Percentiles rank a stretch among this genome's conserved stretches.
Conservation (phyloP, 2,888 invertebrate genomes). For the Pocota personata region DNA sequence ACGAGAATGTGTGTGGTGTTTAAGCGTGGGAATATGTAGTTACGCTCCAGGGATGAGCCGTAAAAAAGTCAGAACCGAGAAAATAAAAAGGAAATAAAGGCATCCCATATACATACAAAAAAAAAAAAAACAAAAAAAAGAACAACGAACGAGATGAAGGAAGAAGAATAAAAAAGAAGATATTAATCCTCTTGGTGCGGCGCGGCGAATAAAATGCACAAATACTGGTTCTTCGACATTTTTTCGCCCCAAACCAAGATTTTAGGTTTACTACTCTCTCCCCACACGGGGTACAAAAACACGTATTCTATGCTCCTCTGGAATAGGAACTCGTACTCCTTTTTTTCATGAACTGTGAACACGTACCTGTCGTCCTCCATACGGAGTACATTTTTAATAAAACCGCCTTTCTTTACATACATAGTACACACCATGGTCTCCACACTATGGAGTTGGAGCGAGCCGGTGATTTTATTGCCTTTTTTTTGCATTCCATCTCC, state of each 20-base stretch:
- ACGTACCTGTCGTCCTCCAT: conserved; percentile 70
- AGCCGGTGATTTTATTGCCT: conserved; percentile 31
- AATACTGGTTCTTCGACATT: conserved; percentile 67
- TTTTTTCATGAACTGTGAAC: conserved; percentile 54
- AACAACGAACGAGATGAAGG: not conserved
- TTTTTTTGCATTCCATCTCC: conserved; percentile 37
- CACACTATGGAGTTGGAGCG: not conserved
- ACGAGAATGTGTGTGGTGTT: conserved; percentile 41
- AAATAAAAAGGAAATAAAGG: conserved; percentile 46
- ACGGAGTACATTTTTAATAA: conserved; percentile 60
- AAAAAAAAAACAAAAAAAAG: not conserved
- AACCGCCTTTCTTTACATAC: conserved; percentile 39
- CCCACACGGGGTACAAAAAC: conserved; percentile 21
- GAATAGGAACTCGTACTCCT: not conserved
- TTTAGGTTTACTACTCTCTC: conserved; percentile 19
- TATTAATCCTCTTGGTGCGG: conserved; percentile 58
- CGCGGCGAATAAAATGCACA: conserved; percentile 57
- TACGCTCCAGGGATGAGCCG: conserved; percentile 61
- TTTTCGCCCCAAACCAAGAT: conserved; percentile 26
- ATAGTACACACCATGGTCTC: not conserved
- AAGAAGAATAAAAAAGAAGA: conserved; percentile 40
- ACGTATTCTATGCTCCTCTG: conserved; percentile 35
- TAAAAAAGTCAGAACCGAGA: conserved; percentile 49
- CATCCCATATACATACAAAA: not conserved
- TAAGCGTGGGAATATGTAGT: conserved; percentile 72